Conservation (phyloP, 1,140 invertebrate genomes). For the Hydropsyche tenuis region DNA sequence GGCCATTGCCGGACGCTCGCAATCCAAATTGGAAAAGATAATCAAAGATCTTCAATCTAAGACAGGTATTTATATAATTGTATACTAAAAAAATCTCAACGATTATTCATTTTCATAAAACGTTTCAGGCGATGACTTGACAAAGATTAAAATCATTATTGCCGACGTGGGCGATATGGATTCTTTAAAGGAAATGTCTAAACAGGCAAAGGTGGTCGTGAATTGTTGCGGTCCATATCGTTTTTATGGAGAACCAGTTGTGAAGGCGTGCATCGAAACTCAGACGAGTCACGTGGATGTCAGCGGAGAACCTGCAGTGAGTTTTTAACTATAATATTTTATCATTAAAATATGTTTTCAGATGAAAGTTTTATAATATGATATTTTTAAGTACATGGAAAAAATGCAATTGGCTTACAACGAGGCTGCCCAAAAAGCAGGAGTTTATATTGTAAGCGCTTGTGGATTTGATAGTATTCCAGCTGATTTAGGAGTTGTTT, state of each 20-base stretch:
- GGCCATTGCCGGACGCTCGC: constrained; percentile 57
- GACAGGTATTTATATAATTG: constrained; percentile 56
- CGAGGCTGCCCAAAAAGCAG: constrained; percentile 76
- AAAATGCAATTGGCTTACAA: constrained; percentile 83
- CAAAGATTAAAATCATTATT: constrained; percentile 71
- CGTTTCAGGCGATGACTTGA: constrained; percentile 64
- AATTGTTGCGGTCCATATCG: constrained; percentile 92
- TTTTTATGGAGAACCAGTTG: constrained; percentile 90
- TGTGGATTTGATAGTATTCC: constrained; percentile 93
- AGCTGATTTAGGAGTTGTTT: constrained; percentile 81
- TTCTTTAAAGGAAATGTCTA: constrained; percentile 78
- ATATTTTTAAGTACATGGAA: constrained; percentile 78
- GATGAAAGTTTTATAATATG: neutral
- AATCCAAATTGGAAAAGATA: constrained; percentile 74
- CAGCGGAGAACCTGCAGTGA: constrained; percentile 82
- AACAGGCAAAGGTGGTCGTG: constrained; percentile 74
- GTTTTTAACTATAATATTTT: neutral
- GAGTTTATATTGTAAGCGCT: constrained; percentile 83
- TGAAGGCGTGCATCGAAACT: constrained; percentile 84
- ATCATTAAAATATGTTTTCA: neutral
- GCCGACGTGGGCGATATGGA: constrained; percentile 79
- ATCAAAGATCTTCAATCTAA: constrained; percentile 68
- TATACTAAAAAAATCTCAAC: neutral
- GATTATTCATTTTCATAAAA: neutral
- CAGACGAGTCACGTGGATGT: constrained; percentile 90